Percentiles rank a stretch among this genome's conserved stretches.
Conservation (phyloP, 1,140 invertebrate species). For the Drosophila ercepeae region DNA sequence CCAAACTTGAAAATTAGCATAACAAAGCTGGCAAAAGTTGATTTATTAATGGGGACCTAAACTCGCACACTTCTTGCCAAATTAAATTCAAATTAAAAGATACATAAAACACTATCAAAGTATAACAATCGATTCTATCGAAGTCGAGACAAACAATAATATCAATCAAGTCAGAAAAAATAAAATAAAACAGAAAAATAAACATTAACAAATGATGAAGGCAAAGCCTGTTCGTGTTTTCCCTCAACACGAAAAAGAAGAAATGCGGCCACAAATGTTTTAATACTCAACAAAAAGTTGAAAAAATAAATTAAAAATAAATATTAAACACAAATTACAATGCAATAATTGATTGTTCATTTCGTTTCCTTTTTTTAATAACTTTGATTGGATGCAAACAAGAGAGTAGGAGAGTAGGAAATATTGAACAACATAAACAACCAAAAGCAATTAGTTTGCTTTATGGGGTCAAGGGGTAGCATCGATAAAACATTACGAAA, state of each 20-base stretch:
- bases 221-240: conserved; percentile 41
- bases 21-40: conserved; percentile 55
- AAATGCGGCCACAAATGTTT: conserved; percentile 52
- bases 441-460: conserved; percentile 53
- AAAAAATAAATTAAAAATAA: conserved; percentile 20
- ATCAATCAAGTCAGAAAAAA: conserved; percentile 29
- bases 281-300: conserved; percentile 10
- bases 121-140: conserved; percentile 19
- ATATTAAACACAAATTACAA: conserved; percentile 24
- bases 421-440: conserved; percentile 10
- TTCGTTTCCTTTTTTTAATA: conserved; percentile 2
- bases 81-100: conserved; percentile 36
- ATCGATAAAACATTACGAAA: background rate
- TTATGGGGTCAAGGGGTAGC: conserved; percentile 58
- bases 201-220: conserved; percentile 17
- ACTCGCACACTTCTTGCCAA: conserved; percentile 23
- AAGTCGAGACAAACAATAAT: conserved; percentile 20
- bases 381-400: conserved; percentile 1
- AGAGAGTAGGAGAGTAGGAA: background rate
- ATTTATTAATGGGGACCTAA: conserved; percentile 45
- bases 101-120: conserved; percentile 19
- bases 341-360: conserved; percentile 64
- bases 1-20: conserved; percentile 55
- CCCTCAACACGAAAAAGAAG: too few relatives aligned
- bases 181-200: conserved; percentile 2